Evolutionary conservation across 30 jellyfish, hydroid and myxozoan genomes (phyloP).

Genomic region (Aurelia aurita complex sp. Pacific): DNA sequence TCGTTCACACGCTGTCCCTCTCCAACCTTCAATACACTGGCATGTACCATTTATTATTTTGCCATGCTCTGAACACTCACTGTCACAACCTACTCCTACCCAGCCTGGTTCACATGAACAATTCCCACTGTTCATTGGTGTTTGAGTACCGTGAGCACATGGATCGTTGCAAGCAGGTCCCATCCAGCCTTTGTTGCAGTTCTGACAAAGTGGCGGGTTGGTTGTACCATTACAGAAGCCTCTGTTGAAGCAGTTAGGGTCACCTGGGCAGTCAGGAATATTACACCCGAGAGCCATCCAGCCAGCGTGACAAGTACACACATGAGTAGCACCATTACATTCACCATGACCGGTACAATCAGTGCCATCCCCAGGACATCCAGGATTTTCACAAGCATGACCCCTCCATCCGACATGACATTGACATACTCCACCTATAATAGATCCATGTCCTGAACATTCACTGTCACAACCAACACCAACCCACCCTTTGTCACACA

Average conservation of each 20-base stretch:
- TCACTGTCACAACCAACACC: conserved; percentile 79
- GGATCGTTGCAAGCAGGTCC: conserved; percentile 76
- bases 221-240: conserved; percentile 60
- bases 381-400: conserved; percentile 65
- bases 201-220: conserved; percentile 53
- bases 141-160: conserved; percentile 49
- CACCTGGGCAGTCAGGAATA: conserved; percentile 74
- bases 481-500: conserved; percentile 62
- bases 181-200: conserved; percentile 69
- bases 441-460: conserved; percentile 65
- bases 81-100: conserved; percentile 75
- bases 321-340: conserved; percentile 62
- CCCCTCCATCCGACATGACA: conserved; percentile 80
- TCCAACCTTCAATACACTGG: conserved; percentile 53
- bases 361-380: conserved; percentile 75
- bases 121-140: conserved; percentile 73
- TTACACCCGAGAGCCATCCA: conserved; percentile 70
- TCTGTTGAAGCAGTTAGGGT: conserved; percentile 63
- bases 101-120: conserved; percentile 73
- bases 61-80: conserved; percentile 74
- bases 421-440: conserved; percentile 31
- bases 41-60: conserved; percentile 42
- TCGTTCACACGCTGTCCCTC: conserved; percentile 71
- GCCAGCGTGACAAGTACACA: conserved; percentile 64
- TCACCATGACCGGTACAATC: conserved; percentile 76